Evolutionary conservation across 2,888 invertebrate genomes (phyloP).

Genomic region (Venusia cambrica): DNA sequence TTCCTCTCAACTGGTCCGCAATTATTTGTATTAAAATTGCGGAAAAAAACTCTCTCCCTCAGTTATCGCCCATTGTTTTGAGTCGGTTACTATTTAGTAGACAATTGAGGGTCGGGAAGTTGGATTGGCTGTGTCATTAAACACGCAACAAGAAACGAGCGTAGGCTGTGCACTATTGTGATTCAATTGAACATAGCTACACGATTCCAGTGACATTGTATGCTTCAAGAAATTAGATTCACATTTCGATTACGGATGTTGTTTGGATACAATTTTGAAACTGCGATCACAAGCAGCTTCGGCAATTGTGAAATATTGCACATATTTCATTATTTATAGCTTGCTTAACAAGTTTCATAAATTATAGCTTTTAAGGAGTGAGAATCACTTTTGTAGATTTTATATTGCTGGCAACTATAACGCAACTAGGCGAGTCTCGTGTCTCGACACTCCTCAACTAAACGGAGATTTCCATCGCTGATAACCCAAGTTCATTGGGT

Average conservation of each 20-base stretch:
- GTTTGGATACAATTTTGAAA: constrained; percentile 60
- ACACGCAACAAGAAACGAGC: constrained; percentile 42
- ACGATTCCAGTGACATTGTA: constrained; percentile 63
- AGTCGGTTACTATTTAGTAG: constrained; percentile 52
- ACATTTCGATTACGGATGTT: constrained; percentile 49
- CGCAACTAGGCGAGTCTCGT: constrained; percentile 11
- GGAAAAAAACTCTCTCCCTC: constrained; percentile 59
- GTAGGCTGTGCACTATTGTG: constrained; percentile 64
- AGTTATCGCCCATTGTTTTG: constrained; percentile 55
- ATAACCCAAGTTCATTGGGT: constrained; percentile 7
- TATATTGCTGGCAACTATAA: constrained; percentile 14
- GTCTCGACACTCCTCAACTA: constrained; percentile 5
- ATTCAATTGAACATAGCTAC: constrained; percentile 56
- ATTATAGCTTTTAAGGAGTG: constrained; percentile 33
- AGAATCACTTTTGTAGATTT: constrained; percentile 35
- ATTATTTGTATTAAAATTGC: constrained; percentile 64
- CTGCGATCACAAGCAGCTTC: constrained; percentile 47
- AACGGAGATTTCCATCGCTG: constrained; percentile 4
- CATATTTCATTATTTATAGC: constrained; percentile 31
- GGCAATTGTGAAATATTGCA: constrained; percentile 43
- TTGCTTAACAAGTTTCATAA: constrained; percentile 38
- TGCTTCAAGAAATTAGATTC: constrained; percentile 62
- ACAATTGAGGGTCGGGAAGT: constrained; percentile 50
- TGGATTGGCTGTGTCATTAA: constrained; percentile 39
- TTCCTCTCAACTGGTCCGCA: constrained; percentile 54